Conservation (phyloP, 2,888 invertebrate species). For the Leucoma salicis region DNA sequence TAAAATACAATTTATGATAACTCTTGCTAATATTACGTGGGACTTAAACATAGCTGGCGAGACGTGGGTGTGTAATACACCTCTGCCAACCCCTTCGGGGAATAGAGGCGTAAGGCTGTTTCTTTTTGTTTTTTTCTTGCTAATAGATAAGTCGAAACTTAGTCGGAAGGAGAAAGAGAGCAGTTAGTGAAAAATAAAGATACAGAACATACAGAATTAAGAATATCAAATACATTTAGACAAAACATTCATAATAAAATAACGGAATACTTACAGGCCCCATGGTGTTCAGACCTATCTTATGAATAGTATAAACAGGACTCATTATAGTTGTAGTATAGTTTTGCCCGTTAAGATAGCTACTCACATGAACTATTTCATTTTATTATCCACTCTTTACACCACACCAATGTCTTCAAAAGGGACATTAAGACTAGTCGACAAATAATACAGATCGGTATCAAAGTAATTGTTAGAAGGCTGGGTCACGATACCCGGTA, state of each 20-base stretch:
- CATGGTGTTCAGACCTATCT: constrained; percentile 54
- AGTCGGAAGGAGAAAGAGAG: too few species aligned
- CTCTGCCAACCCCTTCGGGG: too few species aligned
- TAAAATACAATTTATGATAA: too few species aligned
- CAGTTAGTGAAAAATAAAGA: too few species aligned
- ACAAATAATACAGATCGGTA: constrained; percentile 67
- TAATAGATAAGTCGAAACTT: too few species aligned
- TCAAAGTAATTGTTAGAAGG: constrained; percentile 68
- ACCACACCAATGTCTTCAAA: constrained; percentile 53
- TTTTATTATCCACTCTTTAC: constrained; percentile 38
- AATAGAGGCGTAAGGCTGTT: too few species aligned
- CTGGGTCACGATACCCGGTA: constrained; percentile 60
- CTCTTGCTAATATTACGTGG: too few species aligned
- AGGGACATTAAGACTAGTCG: constrained; percentile 58
- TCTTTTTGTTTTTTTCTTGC: too few species aligned
- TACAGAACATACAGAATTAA: too few species aligned
- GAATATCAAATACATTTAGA: too few species aligned
- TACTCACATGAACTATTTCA: constrained; percentile 30
- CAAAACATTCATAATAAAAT: not conserved
- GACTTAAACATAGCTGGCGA: too few species aligned
- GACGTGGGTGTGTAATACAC: too few species aligned
- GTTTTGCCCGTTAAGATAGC: constrained; percentile 8
- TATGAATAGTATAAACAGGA: constrained; percentile 61
- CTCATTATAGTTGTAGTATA: constrained; percentile 43
- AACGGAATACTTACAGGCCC: constrained; percentile 54